These are phyloP conservation scores for Hydrotaea diabolus DNA, from an alignment of 2,888 invertebrate genomes.

Conservation along the genomic window DNA sequence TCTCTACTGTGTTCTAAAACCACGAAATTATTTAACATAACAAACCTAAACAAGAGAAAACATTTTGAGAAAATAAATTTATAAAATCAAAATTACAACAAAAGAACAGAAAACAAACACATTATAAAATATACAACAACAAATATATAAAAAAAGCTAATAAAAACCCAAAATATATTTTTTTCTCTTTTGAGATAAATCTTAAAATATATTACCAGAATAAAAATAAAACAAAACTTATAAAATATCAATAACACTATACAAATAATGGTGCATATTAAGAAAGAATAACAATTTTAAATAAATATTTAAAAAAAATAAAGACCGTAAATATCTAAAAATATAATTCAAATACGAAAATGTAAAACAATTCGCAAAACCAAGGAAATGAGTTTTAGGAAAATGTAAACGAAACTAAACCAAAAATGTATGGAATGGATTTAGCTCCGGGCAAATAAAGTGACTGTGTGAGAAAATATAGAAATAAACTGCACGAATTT, in stretches of 20 bases:
- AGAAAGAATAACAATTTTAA: slow-evolving; percentile 20
- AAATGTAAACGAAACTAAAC: too few species aligned
- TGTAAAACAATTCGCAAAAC: background rate
- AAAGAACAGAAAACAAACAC: slow-evolving; percentile 5
- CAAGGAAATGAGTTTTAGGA: too few species aligned
- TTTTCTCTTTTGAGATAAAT: slow-evolving; percentile 77
- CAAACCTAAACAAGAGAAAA: slow-evolving; percentile 40
- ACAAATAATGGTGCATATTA: slow-evolving; percentile 33
- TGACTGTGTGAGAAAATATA: background rate
- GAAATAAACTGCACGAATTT: slow-evolving; percentile 64
- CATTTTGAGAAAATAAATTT: slow-evolving; percentile 49
- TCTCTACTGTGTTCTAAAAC: slow-evolving; percentile 77
- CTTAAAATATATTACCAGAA: slow-evolving; percentile 10
- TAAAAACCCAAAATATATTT: slow-evolving; percentile 71
- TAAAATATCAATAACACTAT: slow-evolving; percentile 43
- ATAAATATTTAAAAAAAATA: slow-evolving; percentile 4
- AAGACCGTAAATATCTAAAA: background rate
- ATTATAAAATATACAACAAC: slow-evolving; percentile 42
- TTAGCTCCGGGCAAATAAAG: too few species aligned
- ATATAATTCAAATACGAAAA: background rate
- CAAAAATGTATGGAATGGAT: too few species aligned
- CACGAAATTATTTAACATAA: slow-evolving; percentile 64
- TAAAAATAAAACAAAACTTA: slow-evolving; percentile 23
- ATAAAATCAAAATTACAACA: slow-evolving; percentile 47
- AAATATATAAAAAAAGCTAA: slow-evolving; percentile 19